Evolutionary conservation across 1,140 invertebrate genomes (phyloP), one percentile per base, ranked within the genome.

Genomic region (Drosophila sechellia): DNA sequence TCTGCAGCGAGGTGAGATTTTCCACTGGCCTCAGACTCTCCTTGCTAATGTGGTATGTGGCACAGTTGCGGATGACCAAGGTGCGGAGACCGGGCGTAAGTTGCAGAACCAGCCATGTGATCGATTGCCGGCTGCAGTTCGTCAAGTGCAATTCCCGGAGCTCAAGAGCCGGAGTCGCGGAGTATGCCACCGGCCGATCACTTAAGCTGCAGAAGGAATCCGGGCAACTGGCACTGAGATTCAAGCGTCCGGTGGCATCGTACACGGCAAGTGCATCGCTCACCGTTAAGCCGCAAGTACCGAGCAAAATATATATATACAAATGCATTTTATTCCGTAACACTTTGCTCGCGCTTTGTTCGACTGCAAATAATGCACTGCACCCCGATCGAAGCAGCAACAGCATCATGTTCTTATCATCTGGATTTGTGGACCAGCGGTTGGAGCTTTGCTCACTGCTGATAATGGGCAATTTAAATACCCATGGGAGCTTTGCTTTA

Each of bases 51-150:
- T 53, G 50, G 49, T 80, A 74, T 1, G 77, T 13, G 25, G 57
- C 58, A 34, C 90, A 81, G 52, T 81, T 80, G 6, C 71, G 70
- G 46, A 91, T 27, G 6, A 80, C 35, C n/a, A 91, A 39, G 0
- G 58, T 65, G 12, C 54, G 49, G 2, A 91, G 49, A 25, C 84
- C 69, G n/a, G 89, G 84, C 5, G 71, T 64, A 6, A 60, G 42
- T 2, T 56, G 60, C 6, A 91, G 46, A 20, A 90, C 31, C 12
- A 66, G 40, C 39, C 60, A 27, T 0, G 87, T 71, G 15, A 83
- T 34, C 1, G 40, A 13, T 2, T 59, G 42, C 11, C 84, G 34
- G 11, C 55, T 50, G 20, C 72, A 77, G 50, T 90, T 56, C 11
- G 35, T 68, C 37, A 90, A 13, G 11, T 79, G 61, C 12, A 91